Evolutionary conservation across 2,888 invertebrate species (phyloP).

Genomic region (Hypena proboscidalis): DNA sequence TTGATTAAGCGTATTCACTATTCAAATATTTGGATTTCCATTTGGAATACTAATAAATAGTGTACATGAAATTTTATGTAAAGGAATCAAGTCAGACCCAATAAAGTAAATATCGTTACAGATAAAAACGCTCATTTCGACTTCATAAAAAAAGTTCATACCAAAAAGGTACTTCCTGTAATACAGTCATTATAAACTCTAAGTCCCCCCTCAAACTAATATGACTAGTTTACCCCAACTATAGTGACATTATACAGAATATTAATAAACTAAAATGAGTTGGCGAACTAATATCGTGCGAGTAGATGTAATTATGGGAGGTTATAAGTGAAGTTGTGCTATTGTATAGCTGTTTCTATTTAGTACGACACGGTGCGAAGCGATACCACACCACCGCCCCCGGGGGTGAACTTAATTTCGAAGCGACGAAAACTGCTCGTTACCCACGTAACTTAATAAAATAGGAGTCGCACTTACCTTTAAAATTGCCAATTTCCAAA

Average conservation of each 20-base stretch:
- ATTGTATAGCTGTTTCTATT: conserved; percentile 17
- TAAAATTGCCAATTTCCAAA: too few relatives aligned
- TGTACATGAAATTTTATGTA: too few relatives aligned
- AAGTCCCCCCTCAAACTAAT: conserved; percentile 7
- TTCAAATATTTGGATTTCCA: too few relatives aligned
- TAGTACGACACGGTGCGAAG: too few relatives aligned
- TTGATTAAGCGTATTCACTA: too few relatives aligned
- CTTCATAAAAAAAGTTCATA: too few relatives aligned
- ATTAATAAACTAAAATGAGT: conserved; percentile 15
- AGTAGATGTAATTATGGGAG: conserved; percentile 15
- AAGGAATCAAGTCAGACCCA: too few relatives aligned
- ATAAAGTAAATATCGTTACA: too few relatives aligned
- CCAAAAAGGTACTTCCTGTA: too few relatives aligned
- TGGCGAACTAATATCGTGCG: conserved; percentile 18
- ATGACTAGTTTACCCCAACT: conserved; percentile 3
- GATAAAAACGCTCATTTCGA: too few relatives aligned
- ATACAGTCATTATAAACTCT: too few relatives aligned
- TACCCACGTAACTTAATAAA: conserved; percentile 27
- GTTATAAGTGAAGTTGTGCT: conserved; percentile 11
- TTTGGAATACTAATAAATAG: too few relatives aligned
- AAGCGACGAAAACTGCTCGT: conserved; percentile 33
- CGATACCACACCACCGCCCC: conserved; percentile 9
- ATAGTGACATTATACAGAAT: conserved; percentile 18
- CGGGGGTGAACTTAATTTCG: conserved; percentile 29
- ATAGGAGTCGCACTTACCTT: conserved; percentile 11